Evolutionary conservation across 2,113 vertebrate species (phyloP).

Genomic region (Nanger granti): DNA sequence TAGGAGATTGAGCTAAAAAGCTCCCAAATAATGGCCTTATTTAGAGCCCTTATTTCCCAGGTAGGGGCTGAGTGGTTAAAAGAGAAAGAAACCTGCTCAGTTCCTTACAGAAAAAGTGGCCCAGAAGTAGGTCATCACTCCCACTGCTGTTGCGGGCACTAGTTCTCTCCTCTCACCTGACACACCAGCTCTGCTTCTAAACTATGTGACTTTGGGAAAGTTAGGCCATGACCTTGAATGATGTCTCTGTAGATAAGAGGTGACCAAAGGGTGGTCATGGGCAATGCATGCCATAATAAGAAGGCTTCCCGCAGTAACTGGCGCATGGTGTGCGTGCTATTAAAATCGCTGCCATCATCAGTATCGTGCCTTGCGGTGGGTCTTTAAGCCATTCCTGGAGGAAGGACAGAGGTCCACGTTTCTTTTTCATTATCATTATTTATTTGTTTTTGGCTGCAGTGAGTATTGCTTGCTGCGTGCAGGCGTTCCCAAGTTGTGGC

Average conservation of each 20-base stretch:
- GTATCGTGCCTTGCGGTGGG: not conserved
- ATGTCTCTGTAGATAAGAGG: not conserved
- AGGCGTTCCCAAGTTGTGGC: not conserved
- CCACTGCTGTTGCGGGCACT: fast-evolving
- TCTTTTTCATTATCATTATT: not conserved
- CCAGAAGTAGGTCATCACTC: not conserved
- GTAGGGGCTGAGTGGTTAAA: not conserved
- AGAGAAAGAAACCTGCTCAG: not conserved
- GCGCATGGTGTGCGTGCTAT: not conserved
- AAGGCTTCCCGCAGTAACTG: not conserved
- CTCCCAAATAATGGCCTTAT: not conserved
- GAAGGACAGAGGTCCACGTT: not conserved
- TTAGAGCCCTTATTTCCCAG: not conserved
- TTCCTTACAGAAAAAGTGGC: not conserved
- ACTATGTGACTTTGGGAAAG: not conserved
- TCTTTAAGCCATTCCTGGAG: not conserved
- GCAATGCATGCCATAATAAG: not conserved
- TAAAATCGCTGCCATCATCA: not conserved
- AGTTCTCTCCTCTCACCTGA: not conserved
- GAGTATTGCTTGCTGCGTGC: not conserved
- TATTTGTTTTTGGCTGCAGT: not conserved
- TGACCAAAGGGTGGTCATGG: not conserved
- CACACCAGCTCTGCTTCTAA: not conserved
- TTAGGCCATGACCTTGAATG: too few species aligned
- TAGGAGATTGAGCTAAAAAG: not conserved